Evolutionary conservation across 2,113 vertebrate genomes (phyloP), one percentile per base, ranked within the genome.

Genomic region (Neofelis nebulosa): DNA sequence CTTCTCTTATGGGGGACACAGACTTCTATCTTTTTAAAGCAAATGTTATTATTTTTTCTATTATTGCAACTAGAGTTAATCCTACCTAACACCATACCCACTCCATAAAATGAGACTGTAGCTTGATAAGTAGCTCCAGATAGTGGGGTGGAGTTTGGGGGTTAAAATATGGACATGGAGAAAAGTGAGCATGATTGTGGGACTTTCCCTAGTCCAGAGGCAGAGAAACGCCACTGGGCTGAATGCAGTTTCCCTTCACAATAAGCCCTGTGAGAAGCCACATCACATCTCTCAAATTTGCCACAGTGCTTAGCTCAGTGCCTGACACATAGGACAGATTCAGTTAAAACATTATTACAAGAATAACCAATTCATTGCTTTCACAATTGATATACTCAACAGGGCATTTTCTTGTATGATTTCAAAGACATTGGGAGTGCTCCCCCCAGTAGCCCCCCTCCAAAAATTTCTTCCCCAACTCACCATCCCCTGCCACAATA

Each of bases 101-200:
- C 31, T 57, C 23, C 80, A 48, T 91, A 74, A 93, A 65, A 50
- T 38, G 68, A 94, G 29, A 74, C 78, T 92, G 33, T 78, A 66
- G 38, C 25, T 97, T 95, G 81, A 80, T 23, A 89, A 94, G 79
- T 21, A 89, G 63, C 25, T 94, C 19, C 36, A 92, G 68, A 76
- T 45, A 90, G 71, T 88, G 27, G 57, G 27, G 38, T 94, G 50
- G 48, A 74, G 31, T 91, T 57, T 95, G 63, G 41, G 66, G 48
- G 76, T 74, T 84, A 94, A 96, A 71, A 96, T 87, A 48, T 83
- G 52, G 13, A 63, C 92, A 55, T 71, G 11, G 85, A 55, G 27
- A n/a, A 74, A 79, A 89, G 48, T 29, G 89, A 95, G 48, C 48
- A 82, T 92, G 84, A 18, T 7, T 31, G 41, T 31, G 41, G 41